phyloP scores from a whole-genome alignment of 2,113 vertebrate genomes.

The Tragelaphus strepsiceros region DNA sequence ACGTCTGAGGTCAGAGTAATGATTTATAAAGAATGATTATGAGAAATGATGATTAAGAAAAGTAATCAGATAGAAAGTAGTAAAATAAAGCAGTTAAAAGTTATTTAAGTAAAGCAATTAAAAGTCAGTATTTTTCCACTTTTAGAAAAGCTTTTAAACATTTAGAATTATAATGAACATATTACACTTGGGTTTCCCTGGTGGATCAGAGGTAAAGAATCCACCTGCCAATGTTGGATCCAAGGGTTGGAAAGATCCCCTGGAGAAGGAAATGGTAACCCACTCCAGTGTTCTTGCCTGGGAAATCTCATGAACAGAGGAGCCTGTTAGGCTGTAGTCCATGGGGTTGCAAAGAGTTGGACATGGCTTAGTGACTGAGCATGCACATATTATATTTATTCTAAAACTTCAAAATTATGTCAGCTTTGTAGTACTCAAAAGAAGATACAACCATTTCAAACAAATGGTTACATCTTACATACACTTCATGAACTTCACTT shows the following conservation, averaged over 20 bases:
- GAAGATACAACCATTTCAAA: constrained; percentile 23
- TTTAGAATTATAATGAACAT: constrained; percentile 21
- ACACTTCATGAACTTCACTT: neutral
- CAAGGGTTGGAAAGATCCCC: neutral
- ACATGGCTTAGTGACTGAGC: neutral
- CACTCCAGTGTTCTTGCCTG: neutral
- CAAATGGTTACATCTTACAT: constrained; percentile 1
- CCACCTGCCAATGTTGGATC: neutral
- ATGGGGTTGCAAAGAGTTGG: neutral
- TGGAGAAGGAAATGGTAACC: neutral
- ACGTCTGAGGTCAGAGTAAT: constrained; percentile 30
- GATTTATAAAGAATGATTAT: neutral
- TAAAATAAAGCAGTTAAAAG: constrained; percentile 4
- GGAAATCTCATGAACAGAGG: neutral
- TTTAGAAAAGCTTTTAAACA: constrained; percentile 16
- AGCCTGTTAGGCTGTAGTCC: neutral
- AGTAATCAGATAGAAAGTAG: neutral
- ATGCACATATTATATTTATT: neutral
- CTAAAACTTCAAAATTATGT: neutral
- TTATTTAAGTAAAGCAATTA: constrained; percentile 7
- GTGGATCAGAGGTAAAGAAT: neutral
- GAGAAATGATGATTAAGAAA: constrained; percentile 19
- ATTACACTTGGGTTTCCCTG: neutral
- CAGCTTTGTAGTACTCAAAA: neutral
- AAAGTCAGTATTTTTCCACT: constrained; percentile 5